Evolutionary conservation across 1,140 invertebrate species (phyloP).

Genomic region (Eriosoma lanigerum): DNA sequence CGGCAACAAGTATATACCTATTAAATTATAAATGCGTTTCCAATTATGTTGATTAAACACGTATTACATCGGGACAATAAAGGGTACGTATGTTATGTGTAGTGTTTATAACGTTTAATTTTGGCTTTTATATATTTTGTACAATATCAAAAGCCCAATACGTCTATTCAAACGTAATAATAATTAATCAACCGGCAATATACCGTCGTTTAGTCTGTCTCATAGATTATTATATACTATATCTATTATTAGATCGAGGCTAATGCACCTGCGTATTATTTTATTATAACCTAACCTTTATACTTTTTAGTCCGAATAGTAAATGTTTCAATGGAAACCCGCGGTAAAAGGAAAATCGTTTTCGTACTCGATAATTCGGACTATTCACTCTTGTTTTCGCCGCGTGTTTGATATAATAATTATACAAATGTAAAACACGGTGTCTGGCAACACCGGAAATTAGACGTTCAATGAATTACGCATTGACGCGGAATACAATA

Average conservation of each 20-base stretch:
- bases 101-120: too few species aligned
- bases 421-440: neutral
- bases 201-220: too few species aligned
- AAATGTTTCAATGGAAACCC: neutral
- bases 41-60: neutral
- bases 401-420: too few species aligned
- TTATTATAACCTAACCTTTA: too few species aligned
- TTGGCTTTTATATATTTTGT: too few species aligned
- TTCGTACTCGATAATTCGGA: too few species aligned
- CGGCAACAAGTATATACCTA: conserved; percentile 22
- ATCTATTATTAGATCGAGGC: too few species aligned
- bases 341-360: neutral
- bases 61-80: too few species aligned
- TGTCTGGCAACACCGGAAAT: neutral
- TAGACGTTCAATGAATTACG: neutral
- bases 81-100: too few species aligned
- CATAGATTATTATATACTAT: too few species aligned
- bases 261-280: neutral
- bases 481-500: neutral
- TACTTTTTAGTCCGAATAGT: neutral
- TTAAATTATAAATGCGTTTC: conserved; percentile 7
- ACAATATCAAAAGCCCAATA: too few species aligned
- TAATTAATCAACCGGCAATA: neutral
- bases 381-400: too few species aligned
- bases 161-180: neutral